Conservation (phyloP, 2,113 vertebrate genomes). For the Monopterus albus region DNA sequence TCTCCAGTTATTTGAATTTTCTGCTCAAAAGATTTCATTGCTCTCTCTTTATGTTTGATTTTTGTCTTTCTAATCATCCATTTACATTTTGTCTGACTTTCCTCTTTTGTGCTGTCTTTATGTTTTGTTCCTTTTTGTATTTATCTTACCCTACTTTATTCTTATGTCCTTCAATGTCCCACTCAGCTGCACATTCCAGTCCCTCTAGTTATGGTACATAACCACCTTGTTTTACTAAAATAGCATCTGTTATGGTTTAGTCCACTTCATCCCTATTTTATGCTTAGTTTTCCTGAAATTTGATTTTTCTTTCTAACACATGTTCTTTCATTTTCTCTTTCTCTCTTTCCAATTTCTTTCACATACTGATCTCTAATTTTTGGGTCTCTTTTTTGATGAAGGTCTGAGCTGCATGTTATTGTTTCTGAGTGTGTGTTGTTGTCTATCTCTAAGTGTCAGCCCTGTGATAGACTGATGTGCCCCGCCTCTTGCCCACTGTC, state of each 20-base stretch:
- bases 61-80: slow-evolving; percentile 17
- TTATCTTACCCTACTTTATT: slow-evolving; percentile 39
- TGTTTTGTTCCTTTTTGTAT: slow-evolving; percentile 23
- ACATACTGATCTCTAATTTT: not conserved
- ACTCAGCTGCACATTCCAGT: not conserved
- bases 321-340: not conserved
- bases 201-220: too few relatives aligned
- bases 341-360: slow-evolving; percentile 1
- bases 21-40: slow-evolving; percentile 7
- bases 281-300: not conserved
- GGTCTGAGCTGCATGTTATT: slow-evolving; percentile 16
- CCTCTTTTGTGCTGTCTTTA: not conserved
- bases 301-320: not conserved
- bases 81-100: slow-evolving; percentile 46
- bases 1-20: slow-evolving; percentile 18
- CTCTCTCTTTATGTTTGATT: not conserved
- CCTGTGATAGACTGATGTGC: too few relatives aligned
- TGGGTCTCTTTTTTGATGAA: not conserved
- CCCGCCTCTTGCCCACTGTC: too few relatives aligned
- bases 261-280: not conserved
- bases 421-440: slow-evolving; percentile 16
- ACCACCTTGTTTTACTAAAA: too few relatives aligned
- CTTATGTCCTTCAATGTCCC: slow-evolving; percentile 20
- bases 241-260: too few relatives aligned
- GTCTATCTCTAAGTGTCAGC: too few relatives aligned